Evolutionary conservation across 2,113 vertebrate species (phyloP), one percentile per base, ranked within the genome.

Genomic region (Puffinus mauretanicus): DNA sequence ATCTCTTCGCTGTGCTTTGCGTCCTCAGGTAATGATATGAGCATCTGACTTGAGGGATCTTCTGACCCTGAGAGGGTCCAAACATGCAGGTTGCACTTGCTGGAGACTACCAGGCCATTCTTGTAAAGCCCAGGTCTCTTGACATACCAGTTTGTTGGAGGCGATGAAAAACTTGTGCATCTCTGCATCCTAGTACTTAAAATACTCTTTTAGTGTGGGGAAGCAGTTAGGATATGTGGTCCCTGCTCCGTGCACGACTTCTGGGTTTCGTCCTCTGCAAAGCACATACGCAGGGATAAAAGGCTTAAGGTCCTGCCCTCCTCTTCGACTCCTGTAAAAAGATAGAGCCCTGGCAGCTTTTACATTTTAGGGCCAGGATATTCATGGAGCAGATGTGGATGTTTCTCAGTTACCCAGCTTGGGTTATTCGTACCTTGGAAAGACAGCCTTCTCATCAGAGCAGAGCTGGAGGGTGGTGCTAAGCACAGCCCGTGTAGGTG

Each of bases 401-500:
- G 38, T 67, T 58, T 44, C 58, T 51, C 38, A 73, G 20, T 22
- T 36, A 12, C 34, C 8, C n/a, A 36, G 36, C 9, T 44, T 16
- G 81, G 32, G 15, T 27, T 29, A 6, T 38, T 47, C 3, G 1
- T 44, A 46, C 21, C 49, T 5, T 8, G 36, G 52, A 66, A 42
- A 9, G 9, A 13, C 49, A 64, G 18, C 29, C 42, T 34, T 15
- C 61, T 73, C 24, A 44, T 22, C 30, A 34, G 55, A 52, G 30
- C 34, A 47, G 83, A 75, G n/a, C 17, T 3, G 9, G 49, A 36
- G n/a, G 2, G 8, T 47, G 40, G 2, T 61, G 51, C 21, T 32
- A 9, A 72, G 3, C 3, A 6, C 24, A 65, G 61, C 34, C 38
- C 52, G 9, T 0, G 0, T 1, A 38, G 38, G 20, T 86, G 87